Base-by-base conservation (phyloP, 2,888 invertebrate species). In the Callimorpha dominula region DNA sequence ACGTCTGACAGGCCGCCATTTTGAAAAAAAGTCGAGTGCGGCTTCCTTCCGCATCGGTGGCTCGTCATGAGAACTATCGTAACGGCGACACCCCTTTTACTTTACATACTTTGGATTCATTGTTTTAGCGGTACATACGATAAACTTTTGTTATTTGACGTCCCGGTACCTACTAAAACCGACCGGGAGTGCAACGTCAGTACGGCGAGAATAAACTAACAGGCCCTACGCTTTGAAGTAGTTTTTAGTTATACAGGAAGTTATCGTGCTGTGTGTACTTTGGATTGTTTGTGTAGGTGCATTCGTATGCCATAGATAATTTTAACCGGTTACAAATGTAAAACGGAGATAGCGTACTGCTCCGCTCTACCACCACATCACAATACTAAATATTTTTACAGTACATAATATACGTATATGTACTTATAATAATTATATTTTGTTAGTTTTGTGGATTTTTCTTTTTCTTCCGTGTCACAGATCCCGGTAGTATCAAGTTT, bases 1-100 rank as follows among this genome's bases (percentile, higher is more conserved):
- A 94, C 90, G 88, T 92, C 86, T 94, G 93, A 93, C 92, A 94
- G 87, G 92, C 91, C 86, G 95, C 95, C 95, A 95, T 95, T 94
- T 95, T 95, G 93, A 92, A 95, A 95, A 31, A 95, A 94, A 90
- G 92, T 94, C 88, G 89, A 94, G 93, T 91, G 91, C 91, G 94
- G 95, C 94, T 95, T 95, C 94, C 93, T 95, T 95, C 93, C 94
- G 92, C 93, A 88, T 92, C 94, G 92, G 92, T 91, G 90, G 91
- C 93, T 92, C 90, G 91, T 91, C 91, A 93, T 92, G 93, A 94
- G 94, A 94, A 94, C 93, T 94, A 94, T 92, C 90, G 92, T 74
- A 74, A 71, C 83, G 92, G 92, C 91, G 90, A 93, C 95, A 94
- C 95, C 94, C 95, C 95, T 91, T 92, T 89, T 90, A 87, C 86